Percentiles rank a stretch among this genome's conserved stretches.
Conservation (phyloP, 2,888 invertebrate species). For the Stramonita haemastoma region DNA sequence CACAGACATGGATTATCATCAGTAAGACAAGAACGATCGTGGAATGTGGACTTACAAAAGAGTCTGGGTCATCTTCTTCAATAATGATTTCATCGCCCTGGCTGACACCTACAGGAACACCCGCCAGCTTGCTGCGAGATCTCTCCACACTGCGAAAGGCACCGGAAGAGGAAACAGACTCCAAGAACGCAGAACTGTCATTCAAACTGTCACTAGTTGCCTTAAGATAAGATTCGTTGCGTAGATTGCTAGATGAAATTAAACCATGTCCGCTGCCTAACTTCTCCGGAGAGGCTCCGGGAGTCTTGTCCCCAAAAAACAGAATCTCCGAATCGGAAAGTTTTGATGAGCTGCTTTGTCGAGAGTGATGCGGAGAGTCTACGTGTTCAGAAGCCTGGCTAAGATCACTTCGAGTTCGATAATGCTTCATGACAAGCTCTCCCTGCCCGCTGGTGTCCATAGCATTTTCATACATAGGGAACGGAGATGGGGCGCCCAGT, state of each 20-base stretch:
- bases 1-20: too few relatives aligned
- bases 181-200: constrained; percentile 40
- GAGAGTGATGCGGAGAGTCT: constrained; percentile 33
- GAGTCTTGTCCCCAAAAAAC: constrained; percentile 41
- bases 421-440: constrained; percentile 36
- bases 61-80: constrained; percentile 79
- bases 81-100: constrained; percentile 78
- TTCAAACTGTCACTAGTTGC: constrained; percentile 81
- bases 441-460: constrained; percentile 36
- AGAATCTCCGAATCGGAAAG: constrained; percentile 38
- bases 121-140: constrained; percentile 30
- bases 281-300: constrained; percentile 91
- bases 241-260: constrained; percentile 76
- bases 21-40: too few relatives aligned
- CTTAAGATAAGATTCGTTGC: constrained; percentile 93
- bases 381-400: constrained; percentile 38
- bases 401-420: constrained; percentile 38
- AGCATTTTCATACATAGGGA: constrained; percentile 51
- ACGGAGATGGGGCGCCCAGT: constrained; percentile 65
- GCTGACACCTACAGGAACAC: constrained; percentile 54
- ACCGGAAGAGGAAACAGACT: constrained; percentile 38
- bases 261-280: constrained; percentile 19
- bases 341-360: constrained; percentile 34
- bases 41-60: constrained; percentile 46
- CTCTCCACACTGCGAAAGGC: constrained; percentile 38